These are phyloP conservation scores for Centropyge bicolor DNA, from an alignment of 2,797 vertebrate species.

Conservation along the genomic window DNA sequence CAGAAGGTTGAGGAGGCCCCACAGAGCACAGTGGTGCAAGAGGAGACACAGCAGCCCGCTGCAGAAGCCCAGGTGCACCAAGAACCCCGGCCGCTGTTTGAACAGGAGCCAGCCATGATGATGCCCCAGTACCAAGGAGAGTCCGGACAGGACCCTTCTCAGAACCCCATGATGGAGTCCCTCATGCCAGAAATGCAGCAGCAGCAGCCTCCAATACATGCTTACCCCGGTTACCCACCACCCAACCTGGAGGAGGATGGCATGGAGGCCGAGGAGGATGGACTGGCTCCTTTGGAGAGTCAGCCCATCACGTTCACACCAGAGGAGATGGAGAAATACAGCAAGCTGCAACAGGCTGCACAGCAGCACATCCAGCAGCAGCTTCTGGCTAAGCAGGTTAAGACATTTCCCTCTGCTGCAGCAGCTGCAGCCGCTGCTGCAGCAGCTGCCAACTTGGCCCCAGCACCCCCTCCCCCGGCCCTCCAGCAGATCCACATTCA, in stretches of 20 bases:
- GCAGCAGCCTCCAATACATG: slow-evolving; percentile 85
- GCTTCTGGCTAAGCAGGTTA: slow-evolving; percentile 97
- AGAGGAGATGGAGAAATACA: slow-evolving; percentile 99
- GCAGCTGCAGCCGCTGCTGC: slow-evolving; percentile 85
- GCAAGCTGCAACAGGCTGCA: slow-evolving; percentile 97
- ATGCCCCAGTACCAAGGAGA: slow-evolving; percentile 83
- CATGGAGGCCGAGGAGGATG: slow-evolving; percentile 87
- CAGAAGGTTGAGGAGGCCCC: slow-evolving; percentile 81
- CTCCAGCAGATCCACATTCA: slow-evolving; percentile 97
- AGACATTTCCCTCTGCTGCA: slow-evolving; percentile 91
- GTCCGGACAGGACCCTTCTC: slow-evolving; percentile 84
- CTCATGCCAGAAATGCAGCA: slow-evolving; percentile 86
- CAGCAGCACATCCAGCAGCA: slow-evolving; percentile 99
- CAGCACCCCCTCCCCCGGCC: slow-evolving; percentile 85
- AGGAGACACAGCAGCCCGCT: slow-evolving; percentile 71
- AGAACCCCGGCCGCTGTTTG: slow-evolving; percentile 77
- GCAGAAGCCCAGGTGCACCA: slow-evolving; percentile 79
- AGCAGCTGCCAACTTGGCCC: slow-evolving; percentile 79
- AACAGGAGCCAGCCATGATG: slow-evolving; percentile 83
- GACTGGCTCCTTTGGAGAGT: slow-evolving; percentile 95
- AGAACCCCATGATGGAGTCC: slow-evolving; percentile 88
- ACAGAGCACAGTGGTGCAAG: slow-evolving; percentile 58
- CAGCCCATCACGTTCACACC: slow-evolving; percentile 99
- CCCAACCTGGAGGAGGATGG: slow-evolving; percentile 89
- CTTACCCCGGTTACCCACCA: slow-evolving; percentile 89